Evolutionary conservation across 2,797 vertebrate species (phyloP).

Genomic region (Passerculus sandwichensis): DNA sequence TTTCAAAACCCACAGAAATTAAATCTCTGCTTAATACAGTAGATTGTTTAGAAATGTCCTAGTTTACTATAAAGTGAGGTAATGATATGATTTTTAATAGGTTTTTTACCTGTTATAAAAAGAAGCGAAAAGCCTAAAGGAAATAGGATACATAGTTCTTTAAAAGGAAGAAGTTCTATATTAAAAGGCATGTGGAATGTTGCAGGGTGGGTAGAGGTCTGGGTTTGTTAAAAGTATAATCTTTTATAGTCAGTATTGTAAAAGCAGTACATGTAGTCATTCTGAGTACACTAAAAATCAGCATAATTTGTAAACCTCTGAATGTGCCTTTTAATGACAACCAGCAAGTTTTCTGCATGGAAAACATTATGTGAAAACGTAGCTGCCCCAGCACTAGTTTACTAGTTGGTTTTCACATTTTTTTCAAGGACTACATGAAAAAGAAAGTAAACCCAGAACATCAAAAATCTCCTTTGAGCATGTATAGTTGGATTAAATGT

Average conservation of each 20-base stretch:
- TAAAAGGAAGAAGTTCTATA: neutral
- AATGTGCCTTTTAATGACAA: neutral
- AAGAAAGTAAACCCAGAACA: neutral
- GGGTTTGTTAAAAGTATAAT: neutral
- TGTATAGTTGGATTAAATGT: constrained; percentile 29
- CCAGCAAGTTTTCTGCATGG: neutral
- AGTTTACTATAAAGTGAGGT: neutral
- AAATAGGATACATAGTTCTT: neutral
- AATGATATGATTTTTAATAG: no score
- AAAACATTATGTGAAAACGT: neutral
- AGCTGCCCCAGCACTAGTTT: neutral
- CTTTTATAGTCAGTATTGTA: neutral
- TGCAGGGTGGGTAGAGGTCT: neutral
- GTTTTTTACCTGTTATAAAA: neutral
- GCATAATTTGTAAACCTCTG: neutral
- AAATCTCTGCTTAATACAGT: neutral
- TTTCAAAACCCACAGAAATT: neutral
- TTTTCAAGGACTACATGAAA: neutral
- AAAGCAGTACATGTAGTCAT: neutral
- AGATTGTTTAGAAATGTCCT: neutral
- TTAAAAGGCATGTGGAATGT: neutral
- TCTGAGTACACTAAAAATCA: neutral
- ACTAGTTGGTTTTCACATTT: neutral
- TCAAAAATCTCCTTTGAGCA: neutral
- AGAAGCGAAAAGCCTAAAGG: neutral